Evolutionary conservation across 2,888 invertebrate species (phyloP).

Genomic region (Halictus ligatus): DNA sequence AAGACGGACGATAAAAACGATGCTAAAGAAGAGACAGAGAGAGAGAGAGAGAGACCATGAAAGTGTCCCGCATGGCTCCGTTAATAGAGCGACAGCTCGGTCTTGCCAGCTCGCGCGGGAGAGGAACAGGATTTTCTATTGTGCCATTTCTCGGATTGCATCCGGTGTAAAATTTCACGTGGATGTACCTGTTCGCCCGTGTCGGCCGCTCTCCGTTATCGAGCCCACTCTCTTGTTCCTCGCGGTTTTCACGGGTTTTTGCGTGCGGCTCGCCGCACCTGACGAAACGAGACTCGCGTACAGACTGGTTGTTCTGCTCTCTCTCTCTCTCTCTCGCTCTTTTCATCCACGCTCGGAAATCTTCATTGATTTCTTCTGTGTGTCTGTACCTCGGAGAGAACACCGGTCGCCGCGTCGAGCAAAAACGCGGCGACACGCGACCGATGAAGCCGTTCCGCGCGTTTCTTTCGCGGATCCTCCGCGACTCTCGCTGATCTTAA

Average conservation of each 20-base stretch:
- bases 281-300: conserved; percentile 17
- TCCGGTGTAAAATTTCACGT: conserved; percentile 65
- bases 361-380: conserved; percentile 26
- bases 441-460: conserved; percentile 15
- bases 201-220: conserved; percentile 47
- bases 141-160: conserved; percentile 56
- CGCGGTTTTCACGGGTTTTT: conserved; percentile 52
- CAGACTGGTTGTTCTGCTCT: conserved; percentile 39
- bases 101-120: conserved; percentile 43
- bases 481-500: conserved; percentile 2
- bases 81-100: conserved; percentile 44
- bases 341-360: conserved; percentile 8
- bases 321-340: neutral
- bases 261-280: conserved; percentile 41
- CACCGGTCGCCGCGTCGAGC: neutral
- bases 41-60: conserved; percentile 31
- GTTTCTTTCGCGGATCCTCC: neutral
- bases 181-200: conserved; percentile 29
- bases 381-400: neutral
- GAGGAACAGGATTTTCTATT: conserved; percentile 58
- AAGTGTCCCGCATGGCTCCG: conserved; percentile 65
- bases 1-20: conserved; percentile 24
- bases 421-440: neutral
- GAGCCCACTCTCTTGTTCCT: conserved; percentile 30
- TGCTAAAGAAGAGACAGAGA: conserved; percentile 22